A percentile compares a stretch with the other conserved stretches of the same genome.
Conservation (phyloP, 1,140 invertebrate species). For the Cephus cinctus region DNA sequence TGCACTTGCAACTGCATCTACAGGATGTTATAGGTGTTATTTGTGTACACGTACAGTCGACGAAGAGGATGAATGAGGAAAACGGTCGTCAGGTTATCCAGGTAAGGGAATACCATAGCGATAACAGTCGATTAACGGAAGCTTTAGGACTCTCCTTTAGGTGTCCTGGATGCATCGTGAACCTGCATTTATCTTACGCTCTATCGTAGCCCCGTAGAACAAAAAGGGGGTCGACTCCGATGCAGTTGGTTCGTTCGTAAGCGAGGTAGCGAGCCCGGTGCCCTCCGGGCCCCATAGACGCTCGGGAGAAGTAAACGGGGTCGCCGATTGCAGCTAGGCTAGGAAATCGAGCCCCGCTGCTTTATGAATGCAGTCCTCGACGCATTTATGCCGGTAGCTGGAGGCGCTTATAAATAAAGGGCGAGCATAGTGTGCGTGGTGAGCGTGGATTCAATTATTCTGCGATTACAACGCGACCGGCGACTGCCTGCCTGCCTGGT, state of each 20-base stretch:
- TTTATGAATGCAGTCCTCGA: slow-evolving; percentile 50
- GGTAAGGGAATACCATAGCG: no score
- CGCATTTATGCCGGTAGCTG: slow-evolving; percentile 46
- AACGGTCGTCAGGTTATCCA: no score
- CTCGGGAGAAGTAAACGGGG: slow-evolving; percentile 41
- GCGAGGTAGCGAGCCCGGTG: slow-evolving; percentile 43
- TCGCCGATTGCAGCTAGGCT: slow-evolving; percentile 38
- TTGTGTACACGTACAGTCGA: no score
- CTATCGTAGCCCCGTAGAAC: no score
- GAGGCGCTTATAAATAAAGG: slow-evolving; percentile 51
- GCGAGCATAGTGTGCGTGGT: slow-evolving; percentile 17
- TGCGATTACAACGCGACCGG: slow-evolving; percentile 42
- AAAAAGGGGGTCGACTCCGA: slow-evolving; percentile 23
- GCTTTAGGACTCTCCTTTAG: no score
- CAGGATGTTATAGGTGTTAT: no score
- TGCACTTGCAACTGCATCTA: no score
- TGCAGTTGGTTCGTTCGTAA: no score
- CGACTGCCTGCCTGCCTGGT: slow-evolving; percentile 29
- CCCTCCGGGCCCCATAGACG: slow-evolving; percentile 29
- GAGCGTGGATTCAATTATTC: slow-evolving; percentile 50
- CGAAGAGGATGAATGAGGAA: no score
- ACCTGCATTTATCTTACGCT: no score
- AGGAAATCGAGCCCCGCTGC: slow-evolving; percentile 30
- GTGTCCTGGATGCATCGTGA: no score
- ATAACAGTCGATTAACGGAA: no score